These are phyloP conservation scores for Alaudala cheleensis DNA, from an alignment of 2,113 vertebrate species.

Conservation along the genomic window DNA sequence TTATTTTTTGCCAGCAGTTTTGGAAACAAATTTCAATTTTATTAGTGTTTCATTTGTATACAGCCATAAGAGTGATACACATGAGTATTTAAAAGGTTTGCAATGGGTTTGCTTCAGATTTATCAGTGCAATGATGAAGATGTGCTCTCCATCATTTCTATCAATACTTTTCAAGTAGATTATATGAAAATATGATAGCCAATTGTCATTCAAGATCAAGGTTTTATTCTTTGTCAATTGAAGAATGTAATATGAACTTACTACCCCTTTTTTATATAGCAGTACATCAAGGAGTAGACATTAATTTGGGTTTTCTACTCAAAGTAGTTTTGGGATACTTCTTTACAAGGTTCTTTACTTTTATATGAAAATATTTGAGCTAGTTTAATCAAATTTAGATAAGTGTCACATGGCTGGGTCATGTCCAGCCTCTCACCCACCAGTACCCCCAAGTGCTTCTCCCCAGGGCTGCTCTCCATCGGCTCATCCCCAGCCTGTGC, in stretches of 20 bases:
- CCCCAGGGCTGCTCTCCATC: not conserved
- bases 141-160: not conserved
- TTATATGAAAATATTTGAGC: not conserved
- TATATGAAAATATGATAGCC: not conserved
- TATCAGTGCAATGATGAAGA: not conserved
- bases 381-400: not conserved
- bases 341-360: not conserved
- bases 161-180: not conserved
- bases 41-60: not conserved
- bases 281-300: not conserved
- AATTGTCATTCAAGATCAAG: not conserved
- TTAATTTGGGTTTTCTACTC: not conserved
- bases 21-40: not conserved
- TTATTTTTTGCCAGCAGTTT: not conserved
- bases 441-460: not conserved
- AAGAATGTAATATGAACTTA: not conserved
- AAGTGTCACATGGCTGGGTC: not conserved
- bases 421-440: not conserved
- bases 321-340: not conserved
- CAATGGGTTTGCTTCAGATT: not conserved
- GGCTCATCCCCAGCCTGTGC: not conserved
- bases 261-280: not conserved
- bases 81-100: not conserved
- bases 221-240: not conserved
- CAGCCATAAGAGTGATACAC: not conserved